Conservation (phyloP, 1,140 invertebrate species). For the Anoplophora glabripennis region DNA sequence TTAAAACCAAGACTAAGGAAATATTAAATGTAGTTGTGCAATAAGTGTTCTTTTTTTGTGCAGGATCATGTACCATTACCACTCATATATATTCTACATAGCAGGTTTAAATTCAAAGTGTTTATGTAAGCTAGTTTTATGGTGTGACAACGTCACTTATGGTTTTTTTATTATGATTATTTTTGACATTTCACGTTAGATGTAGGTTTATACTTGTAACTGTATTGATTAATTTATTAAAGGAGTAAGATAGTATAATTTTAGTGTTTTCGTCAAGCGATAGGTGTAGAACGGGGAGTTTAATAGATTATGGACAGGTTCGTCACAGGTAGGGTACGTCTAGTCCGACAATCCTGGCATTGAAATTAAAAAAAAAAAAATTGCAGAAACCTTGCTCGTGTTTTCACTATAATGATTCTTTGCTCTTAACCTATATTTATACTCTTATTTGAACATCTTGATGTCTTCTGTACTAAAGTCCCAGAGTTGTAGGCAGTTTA, state of each 20-base stretch:
- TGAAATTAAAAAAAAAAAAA: conserved; percentile 4
- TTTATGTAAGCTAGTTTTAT: conserved; percentile 6
- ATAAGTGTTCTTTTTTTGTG: background rate
- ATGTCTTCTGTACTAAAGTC: background rate
- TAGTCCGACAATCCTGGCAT: background rate
- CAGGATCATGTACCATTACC: conserved; percentile 1
- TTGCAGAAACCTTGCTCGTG: conserved; percentile 9
- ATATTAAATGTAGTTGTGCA: background rate
- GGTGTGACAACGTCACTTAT: conserved; percentile 9
- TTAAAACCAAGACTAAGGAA: background rate
- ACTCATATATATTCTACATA: conserved; percentile 3
- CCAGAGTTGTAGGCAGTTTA: no score
- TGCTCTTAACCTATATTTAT: background rate
- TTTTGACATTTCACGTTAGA: conserved; percentile 20
- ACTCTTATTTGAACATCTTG: background rate
- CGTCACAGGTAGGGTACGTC: background rate
- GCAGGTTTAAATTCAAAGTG: background rate
- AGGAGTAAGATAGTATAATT: conserved; percentile 16
- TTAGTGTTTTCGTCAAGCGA: conserved; percentile 19
- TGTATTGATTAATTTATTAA: conserved; percentile 27
- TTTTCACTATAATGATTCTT: background rate
- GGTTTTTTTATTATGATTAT: conserved; percentile 10
- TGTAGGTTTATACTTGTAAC: conserved; percentile 19
- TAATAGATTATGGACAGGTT: conserved; percentile 1
- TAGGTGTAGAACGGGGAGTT: background rate